Evolutionary conservation across 2,113 vertebrate genomes (phyloP), one percentile per base, ranked within the genome.

Genomic region (Centropus bengalensis): DNA sequence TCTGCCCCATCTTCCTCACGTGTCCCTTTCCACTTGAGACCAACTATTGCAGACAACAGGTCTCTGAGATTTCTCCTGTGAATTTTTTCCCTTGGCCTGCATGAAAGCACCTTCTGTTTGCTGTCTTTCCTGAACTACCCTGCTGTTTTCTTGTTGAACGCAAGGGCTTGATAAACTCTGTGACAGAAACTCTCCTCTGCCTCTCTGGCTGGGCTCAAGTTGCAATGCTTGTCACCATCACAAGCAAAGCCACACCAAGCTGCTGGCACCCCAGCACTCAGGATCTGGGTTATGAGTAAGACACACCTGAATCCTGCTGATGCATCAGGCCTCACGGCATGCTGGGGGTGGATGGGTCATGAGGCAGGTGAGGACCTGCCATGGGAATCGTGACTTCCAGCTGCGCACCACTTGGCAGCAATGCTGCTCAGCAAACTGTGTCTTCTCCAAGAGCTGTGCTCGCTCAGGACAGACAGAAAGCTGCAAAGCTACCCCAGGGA

Each of bases 171-270:
- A 14, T 26, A 32, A 84, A n/a, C 26, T 56, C 33, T 44, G 28
- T 10, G 17, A n/a, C 36, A 45, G 51, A 51, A 81, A 6, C 45
- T 38, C 38, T 45, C 56, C 54, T 40, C 78, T 52, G 56, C 44
- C 64, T 33, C 18, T 80, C 49, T 56, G 62, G 59, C 12, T 4
- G 10, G 40, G 21, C 66, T 51, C 45, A 9, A 40, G 45, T 33
- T 44, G n/a, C 24, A 7, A n/a, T 2, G 9, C 56, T 5, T 9
- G 28, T 36, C 32, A 22, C 28, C 38, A 2, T 2, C 1, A 0
- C 32, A 44, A 52, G 47, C 63, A n/a, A 32, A 71, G 64, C 51
- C 55, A 16, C 3, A 5, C 19, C 18, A 4, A 71, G 47, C 78
- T 47, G 6, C 40, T 4, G 52, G 24, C 78, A 71, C 15, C 28